phyloP scores from a whole-genome alignment of 2,797 vertebrate species.

The Poeciliopsis paucimaculata region DNA sequence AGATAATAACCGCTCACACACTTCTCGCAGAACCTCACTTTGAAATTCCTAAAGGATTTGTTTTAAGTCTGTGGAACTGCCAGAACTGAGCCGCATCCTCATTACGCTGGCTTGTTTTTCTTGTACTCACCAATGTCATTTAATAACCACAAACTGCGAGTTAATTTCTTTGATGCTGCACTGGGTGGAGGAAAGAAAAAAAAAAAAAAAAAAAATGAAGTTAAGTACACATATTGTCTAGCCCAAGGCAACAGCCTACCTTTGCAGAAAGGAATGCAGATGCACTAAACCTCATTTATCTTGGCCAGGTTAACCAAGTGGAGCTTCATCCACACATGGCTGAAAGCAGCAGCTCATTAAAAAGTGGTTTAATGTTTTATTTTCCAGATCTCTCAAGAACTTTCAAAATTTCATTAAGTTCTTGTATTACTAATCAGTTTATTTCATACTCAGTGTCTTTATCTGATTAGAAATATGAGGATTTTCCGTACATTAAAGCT shows the following conservation, averaged over 20 bases:
- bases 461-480: neutral
- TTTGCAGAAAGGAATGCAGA: conserved; percentile 80
- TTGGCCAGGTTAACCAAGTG: conserved; percentile 66
- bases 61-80: neutral
- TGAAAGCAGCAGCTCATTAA: neutral
- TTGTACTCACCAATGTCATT: conserved; percentile 15
- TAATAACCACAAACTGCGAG: conserved; percentile 24
- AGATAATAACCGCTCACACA: neutral
- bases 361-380: neutral
- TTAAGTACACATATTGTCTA: conserved; percentile 61
- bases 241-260: conserved; percentile 76
- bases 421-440: neutral
- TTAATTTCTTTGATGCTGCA: conserved; percentile 62
- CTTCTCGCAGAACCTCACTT: neutral
- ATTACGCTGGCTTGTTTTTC: neutral
- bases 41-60: neutral
- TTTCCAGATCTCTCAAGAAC: neutral
- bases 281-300: conserved; percentile 84
- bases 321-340: conserved; percentile 17
- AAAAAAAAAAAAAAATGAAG: conserved; percentile 57
- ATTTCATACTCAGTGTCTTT: neutral
- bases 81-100: neutral
- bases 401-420: neutral
- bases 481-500: neutral
- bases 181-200: conserved; percentile 23